Conservation (phyloP, 2,113 vertebrate genomes). For the Nymphicus hollandicus region DNA sequence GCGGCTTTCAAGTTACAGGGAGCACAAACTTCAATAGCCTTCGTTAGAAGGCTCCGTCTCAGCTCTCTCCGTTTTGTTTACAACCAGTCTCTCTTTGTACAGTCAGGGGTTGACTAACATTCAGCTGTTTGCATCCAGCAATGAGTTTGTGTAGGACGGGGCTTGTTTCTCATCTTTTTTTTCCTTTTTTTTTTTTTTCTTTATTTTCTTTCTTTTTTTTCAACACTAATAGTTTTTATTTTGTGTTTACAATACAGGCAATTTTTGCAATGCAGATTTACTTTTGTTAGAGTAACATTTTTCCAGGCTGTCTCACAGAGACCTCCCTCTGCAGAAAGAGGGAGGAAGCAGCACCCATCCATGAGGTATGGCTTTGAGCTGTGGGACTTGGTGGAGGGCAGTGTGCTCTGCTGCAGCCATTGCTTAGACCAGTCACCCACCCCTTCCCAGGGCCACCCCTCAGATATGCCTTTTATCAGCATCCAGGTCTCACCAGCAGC, state of each 20-base stretch:
- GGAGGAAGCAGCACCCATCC: accelerated
- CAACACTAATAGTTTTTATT: conserved; percentile 16
- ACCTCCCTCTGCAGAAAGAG: not conserved
- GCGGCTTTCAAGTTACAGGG: conserved; percentile 68
- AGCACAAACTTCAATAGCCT: conserved; percentile 70
- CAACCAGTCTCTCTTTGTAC: conserved; percentile 53
- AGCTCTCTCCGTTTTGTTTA: conserved; percentile 59
- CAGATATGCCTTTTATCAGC: not conserved
- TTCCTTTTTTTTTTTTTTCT: accelerated
- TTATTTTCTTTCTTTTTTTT: not conserved
- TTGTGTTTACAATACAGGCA: not conserved
- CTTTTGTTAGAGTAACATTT: not conserved
- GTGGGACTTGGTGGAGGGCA: accelerated
- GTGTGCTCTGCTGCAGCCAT: not conserved
- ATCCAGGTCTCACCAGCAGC: not conserved
- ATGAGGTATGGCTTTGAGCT: not conserved
- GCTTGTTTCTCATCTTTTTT: not conserved
- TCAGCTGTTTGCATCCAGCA: conserved; percentile 40
- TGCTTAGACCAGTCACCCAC: not conserved
- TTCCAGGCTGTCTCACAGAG: not conserved
- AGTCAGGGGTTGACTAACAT: conserved; percentile 46
- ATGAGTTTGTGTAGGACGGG: not conserved
- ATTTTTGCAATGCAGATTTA: not conserved
- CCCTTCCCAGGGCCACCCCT: not conserved
- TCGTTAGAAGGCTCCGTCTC: conserved; percentile 46